Percentiles rank a stretch among this genome's conserved stretches.
phyloP scores from a whole-genome alignment of 2,888 invertebrate genomes.

The Eudemis profundana region DNA sequence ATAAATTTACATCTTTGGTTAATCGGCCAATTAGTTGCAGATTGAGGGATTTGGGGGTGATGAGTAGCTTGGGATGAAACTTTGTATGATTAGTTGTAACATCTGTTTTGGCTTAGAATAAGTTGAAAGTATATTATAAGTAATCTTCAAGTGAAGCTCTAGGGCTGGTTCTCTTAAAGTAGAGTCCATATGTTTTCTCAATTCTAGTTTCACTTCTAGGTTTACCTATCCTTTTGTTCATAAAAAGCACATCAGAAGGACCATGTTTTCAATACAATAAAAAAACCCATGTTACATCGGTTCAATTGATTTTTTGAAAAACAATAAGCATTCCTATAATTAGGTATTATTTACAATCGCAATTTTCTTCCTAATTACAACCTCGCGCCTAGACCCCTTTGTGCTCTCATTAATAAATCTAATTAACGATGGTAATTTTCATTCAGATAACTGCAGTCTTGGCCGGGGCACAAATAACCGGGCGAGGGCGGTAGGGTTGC shows the following conservation, averaged over 20 bases:
- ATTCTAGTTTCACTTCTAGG: no score
- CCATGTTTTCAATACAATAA: no score
- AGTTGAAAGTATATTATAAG: neutral
- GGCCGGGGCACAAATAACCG: conserved; percentile 28
- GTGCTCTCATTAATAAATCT: conserved; percentile 20
- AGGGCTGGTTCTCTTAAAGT: no score
- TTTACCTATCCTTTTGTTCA: no score
- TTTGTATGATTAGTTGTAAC: neutral
- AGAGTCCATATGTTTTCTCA: no score
- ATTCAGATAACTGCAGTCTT: conserved; percentile 27
- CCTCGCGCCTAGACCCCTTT: neutral
- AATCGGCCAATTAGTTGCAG: neutral
- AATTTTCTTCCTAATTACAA: conserved; percentile 5
- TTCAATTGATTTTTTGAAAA: neutral
- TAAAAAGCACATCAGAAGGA: no score
- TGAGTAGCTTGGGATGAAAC: neutral
- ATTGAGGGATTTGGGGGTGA: neutral
- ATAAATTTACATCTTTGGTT: no score
- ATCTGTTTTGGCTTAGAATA: neutral
- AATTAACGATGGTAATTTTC: conserved; percentile 29
- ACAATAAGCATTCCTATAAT: no score
- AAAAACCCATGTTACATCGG: no score
- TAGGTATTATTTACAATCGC: no score
- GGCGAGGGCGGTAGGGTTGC: no score
- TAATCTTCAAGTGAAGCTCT: no score